phyloP scores from a whole-genome alignment of 30 jellyfish, hydroid and myxozoan species.

The Hydractinia symbiolongicarpus region DNA sequence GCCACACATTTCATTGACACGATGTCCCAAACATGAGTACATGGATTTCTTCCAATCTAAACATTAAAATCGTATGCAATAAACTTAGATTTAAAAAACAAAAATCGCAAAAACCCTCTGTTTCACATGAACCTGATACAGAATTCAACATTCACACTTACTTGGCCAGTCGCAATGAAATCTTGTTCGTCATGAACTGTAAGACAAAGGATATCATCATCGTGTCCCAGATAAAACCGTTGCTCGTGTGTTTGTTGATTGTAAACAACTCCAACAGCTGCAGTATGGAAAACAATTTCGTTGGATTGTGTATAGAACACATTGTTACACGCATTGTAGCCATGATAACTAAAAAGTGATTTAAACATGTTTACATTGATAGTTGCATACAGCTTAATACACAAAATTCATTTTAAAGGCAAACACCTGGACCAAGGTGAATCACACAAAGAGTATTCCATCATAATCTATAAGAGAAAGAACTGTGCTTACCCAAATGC shows the following conservation, averaged over 20 bases:
- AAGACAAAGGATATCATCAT: constrained; percentile 85
- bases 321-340: constrained; percentile 95
- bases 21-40: constrained; percentile 95
- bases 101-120: no score
- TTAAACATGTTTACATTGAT: background rate
- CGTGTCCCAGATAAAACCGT: constrained; percentile 88
- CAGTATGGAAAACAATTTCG: constrained; percentile 95
- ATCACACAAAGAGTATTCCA: background rate
- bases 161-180: constrained; percentile 96
- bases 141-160: background rate
- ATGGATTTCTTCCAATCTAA: constrained; percentile 84
- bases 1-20: constrained; percentile 71
- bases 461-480: background rate
- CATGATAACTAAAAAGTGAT: constrained; percentile 64
- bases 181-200: constrained; percentile 89
- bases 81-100: background rate
- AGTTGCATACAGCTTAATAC: background rate
- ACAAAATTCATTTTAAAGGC: background rate
- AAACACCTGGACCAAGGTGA: background rate
- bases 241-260: constrained; percentile 92
- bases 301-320: constrained; percentile 87
- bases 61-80: background rate
- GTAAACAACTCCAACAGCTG: constrained; percentile 86
- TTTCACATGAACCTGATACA: no score
- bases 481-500: constrained; percentile 80